Percentiles rank a stretch among this genome's conserved stretches.
Evolutionary conservation across 2,797 vertebrate genomes (phyloP).

Genomic region (Myotis daubentonii): DNA sequence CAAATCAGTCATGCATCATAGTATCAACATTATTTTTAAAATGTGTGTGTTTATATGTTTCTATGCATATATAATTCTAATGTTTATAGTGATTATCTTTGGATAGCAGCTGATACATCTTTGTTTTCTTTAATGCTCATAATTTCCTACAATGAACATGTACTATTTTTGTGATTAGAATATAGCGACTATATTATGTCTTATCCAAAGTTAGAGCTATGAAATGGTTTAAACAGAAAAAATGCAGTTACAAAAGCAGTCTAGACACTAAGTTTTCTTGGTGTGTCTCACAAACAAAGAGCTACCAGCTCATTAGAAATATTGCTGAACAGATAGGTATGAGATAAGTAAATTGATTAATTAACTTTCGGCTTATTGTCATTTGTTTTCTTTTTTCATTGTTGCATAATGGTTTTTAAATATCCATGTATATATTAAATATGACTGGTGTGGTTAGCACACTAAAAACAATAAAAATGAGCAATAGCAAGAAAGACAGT

Average conservation of each 20-base stretch:
- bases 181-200: background rate
- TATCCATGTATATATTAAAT: slow-evolving; percentile 10
- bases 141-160: background rate
- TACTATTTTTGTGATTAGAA: slow-evolving; percentile 22
- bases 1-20: background rate
- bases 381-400: background rate
- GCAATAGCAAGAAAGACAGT: background rate
- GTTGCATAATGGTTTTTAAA: slow-evolving; percentile 23
- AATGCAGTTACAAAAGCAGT: background rate
- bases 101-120: background rate
- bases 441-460: background rate
- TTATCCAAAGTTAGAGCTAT: background rate
- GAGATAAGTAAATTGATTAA: background rate
- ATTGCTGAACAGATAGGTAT: background rate
- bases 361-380: background rate
- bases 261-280: background rate
- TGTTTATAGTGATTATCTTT: background rate
- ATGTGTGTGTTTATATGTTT: background rate
- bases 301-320: background rate
- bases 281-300: background rate
- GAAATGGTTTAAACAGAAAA: background rate
- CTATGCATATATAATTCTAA: background rate
- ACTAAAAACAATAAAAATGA: slow-evolving; percentile 38
- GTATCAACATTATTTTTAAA: background rate
- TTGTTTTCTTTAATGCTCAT: background rate